Evolutionary conservation across 2,888 invertebrate species (phyloP).

Genomic region (Hypselothyrea guttata): DNA sequence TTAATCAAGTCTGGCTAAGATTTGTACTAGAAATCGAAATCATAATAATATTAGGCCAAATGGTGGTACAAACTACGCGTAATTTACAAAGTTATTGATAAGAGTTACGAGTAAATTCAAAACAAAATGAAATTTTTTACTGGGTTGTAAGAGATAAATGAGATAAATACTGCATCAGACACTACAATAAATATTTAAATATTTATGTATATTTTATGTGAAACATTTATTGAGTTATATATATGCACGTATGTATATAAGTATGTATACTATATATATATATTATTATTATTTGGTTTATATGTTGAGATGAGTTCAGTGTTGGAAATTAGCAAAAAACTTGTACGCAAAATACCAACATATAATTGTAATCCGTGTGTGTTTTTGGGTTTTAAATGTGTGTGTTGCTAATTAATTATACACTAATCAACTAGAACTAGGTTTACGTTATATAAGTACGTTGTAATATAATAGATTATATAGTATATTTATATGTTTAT

Average conservation of each 20-base stretch:
- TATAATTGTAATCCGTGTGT: slow-evolving; percentile 20
- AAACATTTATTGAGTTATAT: slow-evolving; percentile 70
- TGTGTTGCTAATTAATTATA: slow-evolving; percentile 49
- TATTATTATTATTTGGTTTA: slow-evolving; percentile 27
- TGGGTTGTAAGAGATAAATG: slow-evolving; percentile 19
- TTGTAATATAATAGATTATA: slow-evolving; percentile 34
- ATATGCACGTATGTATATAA: slow-evolving; percentile 8
- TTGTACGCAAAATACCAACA: slow-evolving; percentile 41
- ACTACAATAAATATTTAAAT: slow-evolving; percentile 32
- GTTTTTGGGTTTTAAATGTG: slow-evolving; percentile 33
- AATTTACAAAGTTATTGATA: slow-evolving; percentile 30
- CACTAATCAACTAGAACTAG: slow-evolving; percentile 65
- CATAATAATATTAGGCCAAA: slow-evolving; percentile 9
- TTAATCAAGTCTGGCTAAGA: slow-evolving; percentile 14
- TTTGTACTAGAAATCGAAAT: slow-evolving; percentile 22
- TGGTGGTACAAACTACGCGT: slow-evolving; percentile 39
- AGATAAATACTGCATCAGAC: too few species aligned
- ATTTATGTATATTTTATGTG: slow-evolving; percentile 61
- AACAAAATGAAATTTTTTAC: slow-evolving; percentile 15
- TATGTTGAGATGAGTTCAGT: slow-evolving; percentile 46
- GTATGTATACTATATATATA: slow-evolving; percentile 17
- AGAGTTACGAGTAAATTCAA: neutral
- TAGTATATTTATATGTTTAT: slow-evolving; percentile 46
- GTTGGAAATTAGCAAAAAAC: slow-evolving; percentile 32
- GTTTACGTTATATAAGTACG: slow-evolving; percentile 50